Evolutionary conservation across 2,888 invertebrate species (phyloP).

Genomic region (Drosophila fungiperda): DNA sequence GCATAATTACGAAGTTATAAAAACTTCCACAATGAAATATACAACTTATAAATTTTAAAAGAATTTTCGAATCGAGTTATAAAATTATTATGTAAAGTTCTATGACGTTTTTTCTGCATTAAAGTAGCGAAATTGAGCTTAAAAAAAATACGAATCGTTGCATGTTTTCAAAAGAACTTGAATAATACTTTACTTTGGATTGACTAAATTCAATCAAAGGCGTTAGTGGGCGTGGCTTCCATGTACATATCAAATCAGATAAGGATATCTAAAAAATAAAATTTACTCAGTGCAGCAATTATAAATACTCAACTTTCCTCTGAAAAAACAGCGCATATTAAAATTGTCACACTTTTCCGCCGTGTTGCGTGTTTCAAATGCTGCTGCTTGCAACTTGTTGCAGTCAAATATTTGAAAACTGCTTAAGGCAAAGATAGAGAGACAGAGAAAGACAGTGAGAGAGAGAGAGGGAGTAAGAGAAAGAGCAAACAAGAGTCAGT

Average conservation of each 20-base stretch:
- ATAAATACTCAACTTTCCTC: neutral
- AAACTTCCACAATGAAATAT: neutral
- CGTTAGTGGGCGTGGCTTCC: neutral
- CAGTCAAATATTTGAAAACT: slow-evolving; percentile 14
- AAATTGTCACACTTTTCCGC: slow-evolving; percentile 41
- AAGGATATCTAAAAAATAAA: neutral
- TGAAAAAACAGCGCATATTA: slow-evolving; percentile 5
- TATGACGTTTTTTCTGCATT: accelerated
- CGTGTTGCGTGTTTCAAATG: slow-evolving; percentile 8
- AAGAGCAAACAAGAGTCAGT: neutral
- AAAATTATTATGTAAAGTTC: neutral
- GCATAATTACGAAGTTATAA: neutral
- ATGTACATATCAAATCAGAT: neutral
- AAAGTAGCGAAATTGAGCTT: neutral
- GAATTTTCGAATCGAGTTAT: neutral
- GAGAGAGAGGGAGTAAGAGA: neutral
- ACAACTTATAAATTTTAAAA: neutral
- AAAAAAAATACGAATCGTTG: neutral
- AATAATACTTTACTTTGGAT: neutral
- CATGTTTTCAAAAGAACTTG: neutral
- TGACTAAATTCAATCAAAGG: neutral
- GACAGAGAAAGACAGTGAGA: neutral
- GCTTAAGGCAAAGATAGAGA: neutral
- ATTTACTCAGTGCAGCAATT: neutral
- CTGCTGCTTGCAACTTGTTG: slow-evolving; percentile 50